Conservation (phyloP, 2,113 vertebrate genomes). For the Prinia subflava region DNA sequence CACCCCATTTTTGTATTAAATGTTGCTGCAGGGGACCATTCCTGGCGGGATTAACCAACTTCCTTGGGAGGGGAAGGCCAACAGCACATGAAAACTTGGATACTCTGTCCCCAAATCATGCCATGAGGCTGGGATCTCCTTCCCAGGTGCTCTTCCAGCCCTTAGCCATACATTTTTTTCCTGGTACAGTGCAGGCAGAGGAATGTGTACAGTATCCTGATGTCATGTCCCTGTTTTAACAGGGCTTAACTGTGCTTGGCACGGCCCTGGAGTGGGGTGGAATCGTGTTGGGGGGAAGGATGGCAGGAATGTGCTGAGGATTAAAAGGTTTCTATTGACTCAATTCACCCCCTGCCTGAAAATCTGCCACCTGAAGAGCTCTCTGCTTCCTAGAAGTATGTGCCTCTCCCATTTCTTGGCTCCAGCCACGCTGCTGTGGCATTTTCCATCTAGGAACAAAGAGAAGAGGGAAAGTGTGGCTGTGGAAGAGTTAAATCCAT, state of each 20-base stretch:
- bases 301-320: slow-evolving; percentile 23
- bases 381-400: not conserved
- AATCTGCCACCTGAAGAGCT: not conserved
- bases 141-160: not conserved
- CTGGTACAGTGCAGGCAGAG: not conserved
- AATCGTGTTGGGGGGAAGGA: not conserved
- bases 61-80: not conserved
- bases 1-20: not conserved
- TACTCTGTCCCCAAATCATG: rapidly evolving
- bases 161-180: not conserved
- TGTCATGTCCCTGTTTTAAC: slow-evolving; percentile 11
- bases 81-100: rapidly evolving
- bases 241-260: slow-evolving; percentile 63
- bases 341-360: not conserved
- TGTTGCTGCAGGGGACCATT: not conserved
- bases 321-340: not conserved
- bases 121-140: rapidly evolving
- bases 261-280: not conserved
- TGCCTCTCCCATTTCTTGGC: not conserved
- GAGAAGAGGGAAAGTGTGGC: not conserved
- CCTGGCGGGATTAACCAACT: not conserved
- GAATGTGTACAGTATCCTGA: slow-evolving; percentile 8
- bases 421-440: not conserved
- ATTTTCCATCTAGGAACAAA: not conserved
- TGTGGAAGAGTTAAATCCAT: not conserved